Conservation (phyloP, 2,888 invertebrate species). For the Bedellia somnulentella region DNA sequence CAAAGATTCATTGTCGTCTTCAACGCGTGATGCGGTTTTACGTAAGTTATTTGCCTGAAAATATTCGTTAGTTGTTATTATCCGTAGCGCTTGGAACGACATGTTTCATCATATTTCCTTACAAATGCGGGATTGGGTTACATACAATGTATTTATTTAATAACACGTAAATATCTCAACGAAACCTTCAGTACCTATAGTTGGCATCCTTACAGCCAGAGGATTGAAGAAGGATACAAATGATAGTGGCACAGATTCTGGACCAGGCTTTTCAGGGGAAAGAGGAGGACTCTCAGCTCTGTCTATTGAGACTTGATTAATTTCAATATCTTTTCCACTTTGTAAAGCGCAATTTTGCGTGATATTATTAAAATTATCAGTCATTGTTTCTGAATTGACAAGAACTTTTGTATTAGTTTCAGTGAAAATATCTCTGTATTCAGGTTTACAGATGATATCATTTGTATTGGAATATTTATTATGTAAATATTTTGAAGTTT, state of each 20-base stretch:
- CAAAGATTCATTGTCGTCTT: constrained; percentile 96
- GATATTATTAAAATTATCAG: background rate
- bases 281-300: constrained; percentile 53
- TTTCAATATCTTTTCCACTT: no score
- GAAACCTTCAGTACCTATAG: constrained; percentile 43
- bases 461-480: constrained; percentile 28
- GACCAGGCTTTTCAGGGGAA: constrained; percentile 28
- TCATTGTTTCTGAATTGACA: background rate
- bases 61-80: constrained; percentile 32
- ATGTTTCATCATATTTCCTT: no score
- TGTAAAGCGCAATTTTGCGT: no score
- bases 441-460: background rate
- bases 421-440: background rate
- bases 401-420: background rate
- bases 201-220: constrained; percentile 48
- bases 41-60: constrained; percentile 83
- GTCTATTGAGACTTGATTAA: constrained; percentile 20
- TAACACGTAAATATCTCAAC: constrained; percentile 14
- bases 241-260: constrained; percentile 28
- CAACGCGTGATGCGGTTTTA: constrained; percentile 88
- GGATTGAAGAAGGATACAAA: constrained; percentile 48
- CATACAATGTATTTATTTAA: constrained; percentile 18
- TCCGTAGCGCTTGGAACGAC: background rate
- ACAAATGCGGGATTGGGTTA: constrained; percentile 14
- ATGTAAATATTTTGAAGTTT: constrained; percentile 24